Evolutionary conservation across 2,797 vertebrate species (phyloP), one percentile per base, ranked within the genome.

Genomic region (Gadopsis bispinosus): DNA sequence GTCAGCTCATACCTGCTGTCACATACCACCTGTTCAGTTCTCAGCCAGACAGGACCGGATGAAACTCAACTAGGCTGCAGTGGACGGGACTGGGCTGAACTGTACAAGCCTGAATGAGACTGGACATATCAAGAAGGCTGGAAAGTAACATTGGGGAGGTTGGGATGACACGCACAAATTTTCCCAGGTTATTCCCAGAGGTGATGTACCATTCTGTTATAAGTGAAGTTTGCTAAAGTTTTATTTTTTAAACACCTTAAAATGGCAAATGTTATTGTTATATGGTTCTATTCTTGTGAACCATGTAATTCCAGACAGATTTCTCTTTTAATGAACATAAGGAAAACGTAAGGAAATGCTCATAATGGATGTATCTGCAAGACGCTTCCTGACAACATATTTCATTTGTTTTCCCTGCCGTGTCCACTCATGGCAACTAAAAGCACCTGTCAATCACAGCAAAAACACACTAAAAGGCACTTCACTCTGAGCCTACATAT

Each of bases 1-100:
- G 94, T 94, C 85, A 71, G 91, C 93, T 93, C 91, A 87, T 93
- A 89, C 92, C 93, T 92, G 93, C 94, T 95, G 94, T 94, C 92
- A 93, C 78, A 84, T 92, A 93, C 94, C 95, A 95, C 94, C 94
- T 95, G 94, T 93, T 95, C 93, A 85, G 83, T 67, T 91, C 87
- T 88, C 91, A 80, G 85, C 80, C 73, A 83, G 83, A 91, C 86
- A 77, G 81, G 72, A 81, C 87, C 7, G 50, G 76, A 90, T 87
- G 86, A 51, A 75, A 83, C 80, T 65, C 73, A 87, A 85, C 64
- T 48, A 59, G 8, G 16, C 60, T 19, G 80, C 72, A 29, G 53
- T 66, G 62, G 75, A 80, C 37, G 37, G 29, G 61, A 78, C 60
- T 37, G 65, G 35, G 68, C 69, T 41, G 37, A 79, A 47, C 33